Base-by-base conservation (phyloP, 1,140 invertebrate genomes). In the Leptinotarsa undecemlineata region DNA sequence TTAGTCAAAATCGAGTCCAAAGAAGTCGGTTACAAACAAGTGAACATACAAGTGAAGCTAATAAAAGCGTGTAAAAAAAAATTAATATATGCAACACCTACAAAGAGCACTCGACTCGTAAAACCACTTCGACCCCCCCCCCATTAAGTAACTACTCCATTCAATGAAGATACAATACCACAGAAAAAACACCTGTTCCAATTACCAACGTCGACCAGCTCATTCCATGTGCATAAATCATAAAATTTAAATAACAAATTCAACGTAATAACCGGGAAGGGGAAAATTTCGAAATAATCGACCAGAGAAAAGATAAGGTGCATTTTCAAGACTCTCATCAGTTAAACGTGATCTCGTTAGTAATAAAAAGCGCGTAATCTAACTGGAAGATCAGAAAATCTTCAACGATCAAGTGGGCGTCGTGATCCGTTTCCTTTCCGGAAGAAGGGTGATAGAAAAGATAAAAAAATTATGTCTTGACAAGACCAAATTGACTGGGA, bases 321-420 rank as follows among this genome's bases (percentile, higher is more conserved):
- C 8, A 57, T 57, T 57, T 57, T 57, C 17, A 57, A 57, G 51
- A 57, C 51, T 57, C 51, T 57, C 51, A n/a, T 57, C 51, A 19
- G 51, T 57, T 57, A 0, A 57, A 57, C 51, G 51, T 57, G 51
- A 57, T 15, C 51, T 15, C 51, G 51, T 57, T 57, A 57, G 51
- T 57, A 15, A 57, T 19, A 57, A 57, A 57, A 57, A 57, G n/a
- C 51, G n/a, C 15, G 51, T 57, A 17, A 17, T 57, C 33, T 42
- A 42, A 42, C 33, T 42, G 33, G 33, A 42, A 42, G 33, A 57
- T 57, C 51, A 19, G 17, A 15, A 57, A 57, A 57, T 57, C 14
- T 57, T 57, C 51, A 57, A 57, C 51, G 51, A 57, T 19, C 51
- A 57, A 57, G 51, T 57, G 51, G 51, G 51, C 51, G 51, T 15